phyloP scores from a whole-genome alignment of 2,888 invertebrate species.

The Ariolimax columbianus region DNA sequence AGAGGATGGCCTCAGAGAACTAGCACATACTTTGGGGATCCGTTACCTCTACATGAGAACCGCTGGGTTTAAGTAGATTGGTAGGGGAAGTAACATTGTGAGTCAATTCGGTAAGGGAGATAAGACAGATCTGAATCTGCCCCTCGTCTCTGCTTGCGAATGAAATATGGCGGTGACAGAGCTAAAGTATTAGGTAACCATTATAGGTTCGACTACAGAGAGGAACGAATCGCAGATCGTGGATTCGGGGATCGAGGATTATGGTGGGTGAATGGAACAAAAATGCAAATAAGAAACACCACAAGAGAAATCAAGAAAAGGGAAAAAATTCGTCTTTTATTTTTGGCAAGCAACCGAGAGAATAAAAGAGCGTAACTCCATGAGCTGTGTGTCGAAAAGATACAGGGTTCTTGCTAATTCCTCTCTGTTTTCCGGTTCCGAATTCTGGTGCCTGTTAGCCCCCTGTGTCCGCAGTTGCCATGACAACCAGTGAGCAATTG shows the following conservation, averaged over 20 bases:
- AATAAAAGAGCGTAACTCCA: background rate
- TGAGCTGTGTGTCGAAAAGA: background rate
- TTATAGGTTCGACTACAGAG: background rate
- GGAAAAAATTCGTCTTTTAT: background rate
- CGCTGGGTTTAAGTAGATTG: background rate
- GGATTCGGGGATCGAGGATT: background rate
- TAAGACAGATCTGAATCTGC: background rate
- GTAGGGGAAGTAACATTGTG: background rate
- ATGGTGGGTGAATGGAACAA: background rate
- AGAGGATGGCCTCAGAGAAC: background rate
- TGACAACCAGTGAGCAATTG: constrained; percentile 9
- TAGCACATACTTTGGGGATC: too few species aligned
- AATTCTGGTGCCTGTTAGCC: background rate
- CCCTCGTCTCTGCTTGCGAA: background rate
- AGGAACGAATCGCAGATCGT: too few species aligned
- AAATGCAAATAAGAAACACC: background rate
- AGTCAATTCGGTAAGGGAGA: background rate
- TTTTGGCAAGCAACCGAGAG: background rate
- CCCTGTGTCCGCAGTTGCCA: constrained; percentile 17
- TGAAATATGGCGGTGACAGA: background rate
- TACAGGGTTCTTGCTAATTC: background rate
- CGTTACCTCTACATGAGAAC: too few species aligned
- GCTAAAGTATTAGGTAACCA: background rate
- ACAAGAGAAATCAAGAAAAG: background rate
- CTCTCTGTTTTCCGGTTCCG: background rate